Evolutionary conservation across 1,140 invertebrate species (phyloP), one percentile per base, ranked within the genome.

Genomic region (Agrypnia vestita): DNA sequence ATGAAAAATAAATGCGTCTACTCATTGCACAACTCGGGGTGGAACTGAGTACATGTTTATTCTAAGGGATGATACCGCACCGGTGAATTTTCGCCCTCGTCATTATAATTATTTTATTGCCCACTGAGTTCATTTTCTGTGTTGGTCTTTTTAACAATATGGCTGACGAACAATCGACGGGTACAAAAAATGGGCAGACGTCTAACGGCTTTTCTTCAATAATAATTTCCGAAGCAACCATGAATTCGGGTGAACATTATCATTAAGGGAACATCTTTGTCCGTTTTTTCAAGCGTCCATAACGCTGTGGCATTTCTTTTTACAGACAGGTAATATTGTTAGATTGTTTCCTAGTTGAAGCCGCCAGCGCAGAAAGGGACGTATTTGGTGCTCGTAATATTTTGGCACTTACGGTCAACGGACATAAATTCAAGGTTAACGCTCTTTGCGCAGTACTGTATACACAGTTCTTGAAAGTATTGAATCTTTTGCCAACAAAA

Each of bases 211-310:
- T 78, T 71, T 59, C 44, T 17, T n/a, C 12, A 51, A 76, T 51
- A 21, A 76, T 71, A 56, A 72, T 74, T 76, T 82, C 73, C 76
- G 56, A 79, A 67, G 73, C 62, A 79, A 21, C 81, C 71, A 80
- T 80, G 78, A 80, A 78, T 82, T 82, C 46, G 71, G 81, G 81
- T 77, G 81, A 82, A 82, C 81, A 82, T 82, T 82, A 82, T 82
- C 76, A 82, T 82, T 82, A 82, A 64, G 76, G 78, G 73, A 80
- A 82, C 81, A 75, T 82, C 81, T 82, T 82, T 78, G 77, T 78
- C 61, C 35, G 55, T 59, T 61, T 78, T 78, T 78, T 78, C 59
- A 53, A 53, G 13, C 46, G 53, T 35, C 56, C 69, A 59, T 49
- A 71, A 62, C 80, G 77, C 80, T 73, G 61, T 79, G 61, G 46